These are phyloP conservation scores for Psylliodes chrysocephalus DNA, from an alignment of 2,888 invertebrate species.

Conservation along the genomic window DNA sequence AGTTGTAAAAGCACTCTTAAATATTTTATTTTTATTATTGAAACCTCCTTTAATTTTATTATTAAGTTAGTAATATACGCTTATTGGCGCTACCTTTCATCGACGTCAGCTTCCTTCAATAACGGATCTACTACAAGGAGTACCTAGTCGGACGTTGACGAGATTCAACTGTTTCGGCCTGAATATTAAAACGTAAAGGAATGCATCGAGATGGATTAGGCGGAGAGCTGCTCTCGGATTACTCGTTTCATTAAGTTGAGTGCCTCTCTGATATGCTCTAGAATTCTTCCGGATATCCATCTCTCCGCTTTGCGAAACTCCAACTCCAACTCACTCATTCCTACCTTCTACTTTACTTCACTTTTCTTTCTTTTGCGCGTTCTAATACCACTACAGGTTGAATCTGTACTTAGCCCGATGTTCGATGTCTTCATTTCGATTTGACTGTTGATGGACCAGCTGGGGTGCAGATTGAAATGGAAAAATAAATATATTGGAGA, in stretches of 20 bases:
- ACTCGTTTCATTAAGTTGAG: conserved; percentile 70
- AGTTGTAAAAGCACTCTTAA: too few relatives aligned
- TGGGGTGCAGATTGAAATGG: not conserved
- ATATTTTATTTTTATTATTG: too few relatives aligned
- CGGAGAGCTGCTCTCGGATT: conserved; percentile 65
- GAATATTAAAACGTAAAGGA: conserved; percentile 65
- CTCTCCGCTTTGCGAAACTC: conserved; percentile 17
- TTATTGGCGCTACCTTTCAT: not conserved
- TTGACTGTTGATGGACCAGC: conserved; percentile 43
- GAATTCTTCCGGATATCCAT: conserved; percentile 58
- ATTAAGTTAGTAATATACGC: too few relatives aligned
- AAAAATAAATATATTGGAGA: too few relatives aligned
- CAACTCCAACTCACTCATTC: conserved; percentile 9
- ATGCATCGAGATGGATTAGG: conserved; percentile 65
- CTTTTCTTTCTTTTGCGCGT: conserved; percentile 53
- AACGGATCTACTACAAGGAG: not conserved
- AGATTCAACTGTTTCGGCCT: conserved; percentile 61
- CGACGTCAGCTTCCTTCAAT: conserved; percentile 27
- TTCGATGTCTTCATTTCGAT: conserved; percentile 59
- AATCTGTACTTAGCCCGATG: conserved; percentile 44
- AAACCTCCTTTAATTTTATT: too few relatives aligned
- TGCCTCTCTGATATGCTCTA: conserved; percentile 63
- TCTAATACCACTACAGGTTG: conserved; percentile 55
- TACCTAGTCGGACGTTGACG: conserved; percentile 28
- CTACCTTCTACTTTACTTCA: conserved; percentile 28